Evolutionary conservation across 1,140 invertebrate genomes (phyloP).

Genomic region (Diorhabda carinulata): DNA sequence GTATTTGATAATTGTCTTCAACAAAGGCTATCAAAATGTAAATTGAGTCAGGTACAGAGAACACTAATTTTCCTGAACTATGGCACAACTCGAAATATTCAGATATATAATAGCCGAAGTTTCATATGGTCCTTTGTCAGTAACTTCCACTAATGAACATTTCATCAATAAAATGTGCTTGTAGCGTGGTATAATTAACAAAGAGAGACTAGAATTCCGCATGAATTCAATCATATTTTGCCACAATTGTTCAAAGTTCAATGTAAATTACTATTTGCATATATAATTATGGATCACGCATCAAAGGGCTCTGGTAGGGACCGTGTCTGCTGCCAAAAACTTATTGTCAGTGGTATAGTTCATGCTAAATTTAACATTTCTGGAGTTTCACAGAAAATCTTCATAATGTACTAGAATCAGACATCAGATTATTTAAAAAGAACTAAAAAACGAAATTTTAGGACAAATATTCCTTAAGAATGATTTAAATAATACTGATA

Average conservation of each 20-base stretch:
- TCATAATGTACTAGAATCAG: too few relatives aligned
- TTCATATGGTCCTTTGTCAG: conserved; percentile 22
- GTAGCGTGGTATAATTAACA: conserved; percentile 26
- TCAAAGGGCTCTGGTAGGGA: conserved; percentile 27
- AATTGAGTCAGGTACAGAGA: conserved; percentile 20
- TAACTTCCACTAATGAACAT: conserved; percentile 19
- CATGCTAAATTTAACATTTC: conserved; percentile 4
- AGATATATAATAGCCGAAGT: conserved; percentile 15
- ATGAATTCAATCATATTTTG: conserved; percentile 36
- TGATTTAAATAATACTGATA: too few relatives aligned
- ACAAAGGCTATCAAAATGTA: conserved; percentile 9
- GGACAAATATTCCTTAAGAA: too few relatives aligned
- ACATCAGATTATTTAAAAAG: too few relatives aligned
- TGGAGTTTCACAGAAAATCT: too few relatives aligned
- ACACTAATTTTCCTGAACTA: conserved; percentile 8
- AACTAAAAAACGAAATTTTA: too few relatives aligned
- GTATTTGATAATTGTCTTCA: too few relatives aligned
- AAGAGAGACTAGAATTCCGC: conserved; percentile 25
- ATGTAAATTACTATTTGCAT: conserved; percentile 39
- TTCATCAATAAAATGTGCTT: conserved; percentile 23
- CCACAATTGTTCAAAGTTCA: conserved; percentile 41
- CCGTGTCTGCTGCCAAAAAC: conserved; percentile 10
- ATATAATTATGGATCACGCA: conserved; percentile 37
- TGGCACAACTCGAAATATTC: background rate
- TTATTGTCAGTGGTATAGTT: conserved; percentile 7